Conservation (phyloP, 2,113 vertebrate species). For the Nycticorax nycticorax region DNA sequence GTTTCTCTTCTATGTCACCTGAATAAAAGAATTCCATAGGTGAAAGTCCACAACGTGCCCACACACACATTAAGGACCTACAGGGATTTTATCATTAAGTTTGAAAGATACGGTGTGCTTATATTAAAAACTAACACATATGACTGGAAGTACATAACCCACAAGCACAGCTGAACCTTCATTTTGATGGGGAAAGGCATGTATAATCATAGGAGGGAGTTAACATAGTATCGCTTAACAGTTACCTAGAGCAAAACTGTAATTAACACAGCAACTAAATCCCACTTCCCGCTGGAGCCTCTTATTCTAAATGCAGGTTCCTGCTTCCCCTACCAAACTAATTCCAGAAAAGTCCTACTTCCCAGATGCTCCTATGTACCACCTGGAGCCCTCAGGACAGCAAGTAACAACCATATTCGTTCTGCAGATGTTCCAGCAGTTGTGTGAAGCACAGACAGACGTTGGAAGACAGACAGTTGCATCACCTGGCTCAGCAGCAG, state of each 20-base stretch:
- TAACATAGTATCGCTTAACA: neutral
- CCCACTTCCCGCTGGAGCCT: neutral
- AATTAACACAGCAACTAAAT: neutral
- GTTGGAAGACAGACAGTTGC: neutral
- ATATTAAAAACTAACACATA: neutral
- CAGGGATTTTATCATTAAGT: neutral
- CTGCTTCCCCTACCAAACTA: neutral
- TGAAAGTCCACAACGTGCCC: neutral
- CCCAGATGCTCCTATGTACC: fast-evolving
- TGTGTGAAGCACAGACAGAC: neutral
- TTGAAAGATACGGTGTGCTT: neutral
- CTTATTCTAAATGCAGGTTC: neutral
- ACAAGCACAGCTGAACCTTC: neutral
- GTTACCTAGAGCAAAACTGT: neutral
- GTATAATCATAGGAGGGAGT: neutral
- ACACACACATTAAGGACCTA: fast-evolving
- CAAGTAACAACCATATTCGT: fast-evolving
- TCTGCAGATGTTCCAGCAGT: neutral
- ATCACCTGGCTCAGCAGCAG: neutral
- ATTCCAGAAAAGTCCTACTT: neutral
- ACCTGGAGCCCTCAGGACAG: neutral
- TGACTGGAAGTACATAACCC: neutral
- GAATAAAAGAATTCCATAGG: neutral
- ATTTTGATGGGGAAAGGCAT: neutral
- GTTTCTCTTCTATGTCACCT: neutral